Evolutionary conservation across 2,113 vertebrate genomes (phyloP).

Genomic region (Malurus cyaneus): DNA sequence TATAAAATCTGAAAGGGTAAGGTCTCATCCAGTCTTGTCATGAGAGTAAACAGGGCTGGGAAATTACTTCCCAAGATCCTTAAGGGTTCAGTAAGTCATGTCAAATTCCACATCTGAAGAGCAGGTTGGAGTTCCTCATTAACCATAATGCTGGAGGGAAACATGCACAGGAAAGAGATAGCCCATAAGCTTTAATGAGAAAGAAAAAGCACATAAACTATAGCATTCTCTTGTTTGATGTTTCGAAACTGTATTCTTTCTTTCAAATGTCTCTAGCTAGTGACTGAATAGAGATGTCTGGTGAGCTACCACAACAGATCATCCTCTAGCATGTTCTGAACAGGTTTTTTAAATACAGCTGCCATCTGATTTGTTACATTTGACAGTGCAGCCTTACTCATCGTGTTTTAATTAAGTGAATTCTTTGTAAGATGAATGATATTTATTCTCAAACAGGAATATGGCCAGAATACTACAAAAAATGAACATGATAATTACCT

Average conservation of each 20-base stretch:
- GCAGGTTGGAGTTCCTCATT: not conserved
- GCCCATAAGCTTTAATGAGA: not conserved
- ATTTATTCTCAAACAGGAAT: not conserved
- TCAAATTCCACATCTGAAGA: not conserved
- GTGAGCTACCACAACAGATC: not conserved
- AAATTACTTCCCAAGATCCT: not conserved
- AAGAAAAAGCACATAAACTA: not conserved
- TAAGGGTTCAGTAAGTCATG: not conserved
- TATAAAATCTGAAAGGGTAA: not conserved
- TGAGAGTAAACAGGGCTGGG: not conserved
- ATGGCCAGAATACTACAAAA: not conserved
- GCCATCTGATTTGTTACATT: not conserved
- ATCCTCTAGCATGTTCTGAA: not conserved
- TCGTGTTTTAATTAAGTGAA: not conserved
- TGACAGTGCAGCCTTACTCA: not conserved
- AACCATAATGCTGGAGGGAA: not conserved
- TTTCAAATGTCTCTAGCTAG: not conserved
- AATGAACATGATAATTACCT: not conserved
- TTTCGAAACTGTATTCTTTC: not conserved
- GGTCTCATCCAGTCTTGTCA: not conserved
- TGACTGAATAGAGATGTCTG: not conserved
- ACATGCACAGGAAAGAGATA: not conserved
- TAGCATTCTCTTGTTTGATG: not conserved
- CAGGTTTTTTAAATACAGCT: not conserved
- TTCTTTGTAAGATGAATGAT: not conserved